A percentile compares a stretch with the other conserved stretches of the same genome.
phyloP scores from a whole-genome alignment of 2,888 invertebrate species.

The Drosophila anomelani region DNA sequence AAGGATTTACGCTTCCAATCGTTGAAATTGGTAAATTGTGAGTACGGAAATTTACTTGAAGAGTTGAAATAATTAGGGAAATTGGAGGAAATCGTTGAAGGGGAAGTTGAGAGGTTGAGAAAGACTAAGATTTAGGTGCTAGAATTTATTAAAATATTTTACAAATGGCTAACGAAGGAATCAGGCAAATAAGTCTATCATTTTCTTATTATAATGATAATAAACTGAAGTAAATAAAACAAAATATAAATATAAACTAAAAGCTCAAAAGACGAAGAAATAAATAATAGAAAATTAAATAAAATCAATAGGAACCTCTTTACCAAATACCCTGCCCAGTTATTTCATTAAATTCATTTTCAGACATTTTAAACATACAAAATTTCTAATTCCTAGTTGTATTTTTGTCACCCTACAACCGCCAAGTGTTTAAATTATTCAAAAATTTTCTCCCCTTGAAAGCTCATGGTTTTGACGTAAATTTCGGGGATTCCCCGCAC shows the following conservation, averaged over 20 bases:
- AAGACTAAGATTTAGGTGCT: background rate
- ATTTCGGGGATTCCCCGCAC: slow-evolving; percentile 4
- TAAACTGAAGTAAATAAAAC: background rate
- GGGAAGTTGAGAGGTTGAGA: background rate
- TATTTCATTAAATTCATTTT: background rate
- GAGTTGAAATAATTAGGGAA: slow-evolving; percentile 15
- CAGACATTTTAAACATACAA: background rate
- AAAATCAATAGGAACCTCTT: background rate
- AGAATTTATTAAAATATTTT: background rate
- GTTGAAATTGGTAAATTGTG: background rate
- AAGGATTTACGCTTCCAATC: slow-evolving; percentile 27
- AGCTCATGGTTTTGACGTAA: slow-evolving; percentile 42
- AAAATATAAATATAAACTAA: background rate
- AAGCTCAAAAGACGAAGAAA: too few species aligned
- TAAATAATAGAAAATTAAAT: too few species aligned
- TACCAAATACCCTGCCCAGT: background rate
- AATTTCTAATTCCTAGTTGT: background rate
- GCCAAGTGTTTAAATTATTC: slow-evolving; percentile 31
- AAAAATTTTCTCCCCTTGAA: background rate
- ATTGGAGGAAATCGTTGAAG: slow-evolving; percentile 1
- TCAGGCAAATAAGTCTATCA: background rate
- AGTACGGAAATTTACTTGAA: slow-evolving; percentile 21
- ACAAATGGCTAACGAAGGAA: background rate
- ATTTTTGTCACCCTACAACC: slow-evolving; percentile 13
- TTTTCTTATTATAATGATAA: background rate